These are phyloP conservation scores for Noctilio leporinus DNA, from an alignment of 2,113 vertebrate species.

Conservation along the genomic window DNA sequence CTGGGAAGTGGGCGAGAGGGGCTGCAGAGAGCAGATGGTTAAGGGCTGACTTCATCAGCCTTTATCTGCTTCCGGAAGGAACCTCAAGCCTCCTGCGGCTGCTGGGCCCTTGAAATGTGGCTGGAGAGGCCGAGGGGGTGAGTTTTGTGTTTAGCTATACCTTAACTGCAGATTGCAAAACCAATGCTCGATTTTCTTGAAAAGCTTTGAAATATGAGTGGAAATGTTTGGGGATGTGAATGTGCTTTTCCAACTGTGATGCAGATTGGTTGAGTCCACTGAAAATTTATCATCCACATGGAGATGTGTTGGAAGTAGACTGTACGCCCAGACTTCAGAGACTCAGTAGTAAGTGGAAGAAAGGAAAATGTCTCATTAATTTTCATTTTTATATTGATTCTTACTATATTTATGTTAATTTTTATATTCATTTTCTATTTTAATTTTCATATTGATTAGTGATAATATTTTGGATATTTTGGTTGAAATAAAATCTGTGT, in stretches of 20 bases:
- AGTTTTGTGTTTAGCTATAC: neutral
- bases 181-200: neutral
- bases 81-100: rapidly evolving
- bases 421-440: neutral
- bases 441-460: neutral
- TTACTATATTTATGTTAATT: neutral
- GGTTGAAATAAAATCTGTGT: neutral
- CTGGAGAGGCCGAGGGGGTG: too few relatives aligned
- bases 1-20: neutral
- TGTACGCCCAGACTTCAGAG: neutral
- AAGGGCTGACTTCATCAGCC: neutral
- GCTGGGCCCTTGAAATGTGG: neutral
- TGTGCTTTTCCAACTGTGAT: neutral
- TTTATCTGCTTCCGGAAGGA: rapidly evolving
- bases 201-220: neutral
- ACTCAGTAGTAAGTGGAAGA: neutral
- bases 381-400: neutral
- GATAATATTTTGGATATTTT: neutral
- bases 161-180: neutral
- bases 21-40: neutral
- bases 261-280: neutral
- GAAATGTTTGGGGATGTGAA: neutral
- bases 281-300: neutral
- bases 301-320: neutral
- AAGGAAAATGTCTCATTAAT: neutral